phyloP scores from a whole-genome alignment of 2,888 invertebrate genomes.

The Cosmia pyralina region DNA sequence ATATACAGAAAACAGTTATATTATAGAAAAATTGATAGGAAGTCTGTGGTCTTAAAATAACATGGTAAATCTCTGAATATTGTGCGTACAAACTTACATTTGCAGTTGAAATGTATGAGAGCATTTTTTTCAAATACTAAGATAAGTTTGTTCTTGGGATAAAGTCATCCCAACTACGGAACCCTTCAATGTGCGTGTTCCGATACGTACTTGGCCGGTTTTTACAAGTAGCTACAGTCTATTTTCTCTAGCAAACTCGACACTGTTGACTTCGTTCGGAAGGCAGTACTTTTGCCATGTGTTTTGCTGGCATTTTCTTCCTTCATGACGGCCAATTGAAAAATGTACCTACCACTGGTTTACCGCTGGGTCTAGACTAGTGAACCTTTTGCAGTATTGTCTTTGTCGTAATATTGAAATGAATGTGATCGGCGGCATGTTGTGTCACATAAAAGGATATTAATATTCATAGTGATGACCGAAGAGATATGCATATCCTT shows the following conservation, averaged over 20 bases:
- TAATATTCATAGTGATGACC: slow-evolving; percentile 61
- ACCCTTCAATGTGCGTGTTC: no score
- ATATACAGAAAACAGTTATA: no score
- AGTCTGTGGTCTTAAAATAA: no score
- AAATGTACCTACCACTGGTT: not conserved
- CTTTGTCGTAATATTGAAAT: slow-evolving; percentile 18
- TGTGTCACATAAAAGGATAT: slow-evolving; percentile 50
- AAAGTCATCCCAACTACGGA: no score
- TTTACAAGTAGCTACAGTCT: not conserved
- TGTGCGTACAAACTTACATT: no score
- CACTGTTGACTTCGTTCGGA: not conserved
- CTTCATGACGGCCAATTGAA: not conserved
- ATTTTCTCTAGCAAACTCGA: not conserved
- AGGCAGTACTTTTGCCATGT: no score
- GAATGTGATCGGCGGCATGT: slow-evolving; percentile 39
- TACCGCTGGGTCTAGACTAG: not conserved
- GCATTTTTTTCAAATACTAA: no score
- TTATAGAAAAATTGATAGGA: no score
- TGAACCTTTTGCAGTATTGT: slow-evolving; percentile 2
- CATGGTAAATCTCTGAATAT: no score
- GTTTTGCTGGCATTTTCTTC: not conserved
- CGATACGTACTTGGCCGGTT: no score
- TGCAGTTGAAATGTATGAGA: no score
- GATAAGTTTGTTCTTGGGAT: no score
- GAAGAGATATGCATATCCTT: slow-evolving; percentile 49